Percentiles rank a stretch among this genome's conserved stretches.
These are phyloP conservation scores for Phalanger gymnotis DNA, from an alignment of 2,797 vertebrate genomes.

Conservation along the genomic window DNA sequence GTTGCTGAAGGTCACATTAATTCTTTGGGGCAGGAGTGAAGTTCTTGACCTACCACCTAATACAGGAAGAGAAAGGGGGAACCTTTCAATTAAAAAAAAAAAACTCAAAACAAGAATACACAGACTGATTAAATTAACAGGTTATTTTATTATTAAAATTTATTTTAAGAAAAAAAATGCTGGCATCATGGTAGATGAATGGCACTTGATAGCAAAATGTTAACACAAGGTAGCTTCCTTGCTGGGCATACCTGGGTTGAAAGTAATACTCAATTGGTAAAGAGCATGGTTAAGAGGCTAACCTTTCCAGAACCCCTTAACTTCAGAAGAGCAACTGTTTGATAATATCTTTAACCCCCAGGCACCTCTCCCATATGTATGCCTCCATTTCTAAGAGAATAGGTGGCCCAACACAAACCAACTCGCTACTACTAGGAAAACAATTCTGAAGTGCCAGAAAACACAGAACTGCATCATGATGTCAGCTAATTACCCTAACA, in stretches of 20 bases:
- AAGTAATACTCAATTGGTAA: background rate
- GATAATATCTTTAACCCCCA: background rate
- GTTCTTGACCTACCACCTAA: background rate
- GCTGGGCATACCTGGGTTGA: background rate
- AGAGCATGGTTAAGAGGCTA: background rate
- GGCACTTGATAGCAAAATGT: background rate
- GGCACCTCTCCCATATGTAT: background rate
- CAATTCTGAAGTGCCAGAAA: background rate
- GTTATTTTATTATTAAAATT: background rate
- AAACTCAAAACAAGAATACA: slow-evolving; percentile 23
- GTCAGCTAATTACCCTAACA: background rate
- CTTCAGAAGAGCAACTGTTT: background rate
- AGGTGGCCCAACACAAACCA: background rate
- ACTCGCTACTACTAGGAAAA: background rate
- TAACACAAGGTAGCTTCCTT: background rate
- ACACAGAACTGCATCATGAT: background rate
- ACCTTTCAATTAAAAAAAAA: slow-evolving; percentile 7
- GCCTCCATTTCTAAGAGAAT: background rate
- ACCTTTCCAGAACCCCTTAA: background rate
- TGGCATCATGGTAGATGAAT: background rate
- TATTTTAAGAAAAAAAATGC: background rate
- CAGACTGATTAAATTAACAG: background rate
- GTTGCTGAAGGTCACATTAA: background rate
- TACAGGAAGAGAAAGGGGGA: background rate
- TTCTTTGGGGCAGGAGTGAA: background rate